phyloP scores from a whole-genome alignment of 2,797 vertebrate genomes.

The Gymnodraco acuticeps region DNA sequence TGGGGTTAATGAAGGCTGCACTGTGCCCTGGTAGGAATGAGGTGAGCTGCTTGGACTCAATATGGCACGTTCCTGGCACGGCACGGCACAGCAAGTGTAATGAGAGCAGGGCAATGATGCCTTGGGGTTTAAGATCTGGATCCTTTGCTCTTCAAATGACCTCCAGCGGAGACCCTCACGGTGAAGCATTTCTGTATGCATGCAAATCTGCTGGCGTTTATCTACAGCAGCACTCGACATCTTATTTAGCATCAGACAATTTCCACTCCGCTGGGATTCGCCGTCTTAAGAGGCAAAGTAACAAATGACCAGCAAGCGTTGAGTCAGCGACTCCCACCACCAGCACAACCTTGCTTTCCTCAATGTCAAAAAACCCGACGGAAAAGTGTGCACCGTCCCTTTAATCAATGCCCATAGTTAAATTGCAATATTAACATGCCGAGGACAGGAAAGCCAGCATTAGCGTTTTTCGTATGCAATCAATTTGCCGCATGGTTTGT shows the following conservation, averaged over 20 bases:
- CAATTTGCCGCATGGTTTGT: slow-evolving; percentile 71
- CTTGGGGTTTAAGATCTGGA: slow-evolving; percentile 32
- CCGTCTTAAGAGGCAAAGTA: slow-evolving; percentile 32
- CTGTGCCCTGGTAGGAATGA: slow-evolving; percentile 54
- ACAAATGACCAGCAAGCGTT: slow-evolving; percentile 47
- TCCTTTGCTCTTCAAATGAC: slow-evolving; percentile 63
- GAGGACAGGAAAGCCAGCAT: slow-evolving; percentile 59
- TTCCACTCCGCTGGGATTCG: slow-evolving; percentile 43
- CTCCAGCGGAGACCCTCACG: slow-evolving; percentile 38
- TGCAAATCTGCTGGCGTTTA: slow-evolving; percentile 32
- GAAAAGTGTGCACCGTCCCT: slow-evolving; percentile 38
- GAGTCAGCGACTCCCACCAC: slow-evolving; percentile 53
- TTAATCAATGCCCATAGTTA: slow-evolving; percentile 60
- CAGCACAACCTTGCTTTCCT: slow-evolving; percentile 30
- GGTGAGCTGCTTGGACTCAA: slow-evolving; percentile 17
- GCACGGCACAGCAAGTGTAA: slow-evolving; percentile 33
- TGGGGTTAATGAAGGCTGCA: slow-evolving; percentile 18
- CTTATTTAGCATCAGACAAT: slow-evolving; percentile 40
- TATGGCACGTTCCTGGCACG: slow-evolving; percentile 42
- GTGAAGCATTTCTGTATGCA: slow-evolving; percentile 14
- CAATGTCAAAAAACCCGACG: slow-evolving; percentile 58
- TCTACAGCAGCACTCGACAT: slow-evolving; percentile 24
- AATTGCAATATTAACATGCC: slow-evolving; percentile 64
- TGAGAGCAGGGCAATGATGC: slow-evolving; percentile 35
- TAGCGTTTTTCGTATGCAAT: slow-evolving; percentile 70